Percentiles rank a stretch among this genome's conserved stretches.
phyloP scores from a whole-genome alignment of 1,140 invertebrate species.

The Penaeus japonicus region DNA sequence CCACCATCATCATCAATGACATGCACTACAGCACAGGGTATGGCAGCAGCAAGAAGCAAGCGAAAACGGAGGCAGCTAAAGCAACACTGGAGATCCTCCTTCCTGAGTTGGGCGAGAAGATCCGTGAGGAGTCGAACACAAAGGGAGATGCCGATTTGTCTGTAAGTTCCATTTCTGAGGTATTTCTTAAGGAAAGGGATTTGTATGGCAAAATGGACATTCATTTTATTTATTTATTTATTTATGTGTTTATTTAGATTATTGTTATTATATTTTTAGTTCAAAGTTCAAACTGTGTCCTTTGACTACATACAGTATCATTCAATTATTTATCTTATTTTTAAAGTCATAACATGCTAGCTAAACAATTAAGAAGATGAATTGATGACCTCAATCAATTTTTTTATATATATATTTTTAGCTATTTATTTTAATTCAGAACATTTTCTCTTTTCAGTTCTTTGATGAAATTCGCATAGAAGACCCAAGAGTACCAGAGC shows the following conservation, averaged over 20 bases:
- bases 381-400: no score
- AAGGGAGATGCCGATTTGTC: conserved; percentile 71
- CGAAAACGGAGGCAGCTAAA: conserved; percentile 90
- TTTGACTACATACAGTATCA: no score
- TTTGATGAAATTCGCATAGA: conserved; percentile 94
- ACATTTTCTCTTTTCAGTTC: conserved; percentile 70
- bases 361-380: no score
- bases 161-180: conserved; percentile 63
- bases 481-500: conserved; percentile 91
- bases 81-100: conserved; percentile 91
- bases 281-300: no score
- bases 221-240: background rate
- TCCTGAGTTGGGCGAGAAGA: conserved; percentile 85
- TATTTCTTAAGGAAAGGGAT: conserved; percentile 32
- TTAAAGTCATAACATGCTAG: no score
- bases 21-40: conserved; percentile 92
- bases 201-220: background rate
- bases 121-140: conserved; percentile 61
- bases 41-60: conserved; percentile 93
- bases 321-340: no score
- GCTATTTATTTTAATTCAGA: background rate
- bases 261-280: no score
- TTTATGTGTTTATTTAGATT: no score
- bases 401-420: background rate
- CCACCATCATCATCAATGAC: conserved; percentile 89